These are phyloP conservation scores for Keiferia lycopersicella DNA, from an alignment of 2,888 invertebrate genomes.

Conservation along the genomic window DNA sequence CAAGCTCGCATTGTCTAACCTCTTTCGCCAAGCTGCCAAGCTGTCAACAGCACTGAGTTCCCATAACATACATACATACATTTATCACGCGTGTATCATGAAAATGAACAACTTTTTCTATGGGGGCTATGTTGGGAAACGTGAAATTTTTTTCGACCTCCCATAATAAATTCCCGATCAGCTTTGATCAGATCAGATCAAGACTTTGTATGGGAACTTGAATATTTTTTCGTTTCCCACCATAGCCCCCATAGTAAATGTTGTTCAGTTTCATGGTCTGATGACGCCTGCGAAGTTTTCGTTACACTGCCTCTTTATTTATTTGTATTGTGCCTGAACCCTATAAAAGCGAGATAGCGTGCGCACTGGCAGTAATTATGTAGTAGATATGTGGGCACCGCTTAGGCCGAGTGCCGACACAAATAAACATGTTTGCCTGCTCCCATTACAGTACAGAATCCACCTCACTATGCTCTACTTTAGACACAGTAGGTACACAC, in stretches of 20 bases:
- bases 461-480: background rate
- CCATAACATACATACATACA: background rate
- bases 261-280: no score
- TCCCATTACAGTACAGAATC: conserved; percentile 36
- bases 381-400: conserved; percentile 39
- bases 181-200: no score
- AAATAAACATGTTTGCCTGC: conserved; percentile 53
- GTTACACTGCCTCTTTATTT: no score
- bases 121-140: no score
- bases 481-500: background rate
- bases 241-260: no score
- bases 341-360: conserved; percentile 1
- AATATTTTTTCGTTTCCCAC: no score
- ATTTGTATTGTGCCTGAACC: background rate
- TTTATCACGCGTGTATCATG: background rate
- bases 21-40: conserved; percentile 1
- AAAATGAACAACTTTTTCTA: no score
- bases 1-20: conserved; percentile 14
- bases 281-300: no score
- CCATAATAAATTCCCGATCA: no score
- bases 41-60: background rate
- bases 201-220: no score
- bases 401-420: conserved; percentile 42
- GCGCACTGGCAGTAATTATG: conserved; percentile 29
- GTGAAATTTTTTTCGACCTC: no score